Percentiles rank a stretch among this genome's conserved stretches.
Evolutionary conservation across 2,888 invertebrate genomes (phyloP).

Genomic region (Diogma glabrata): DNA sequence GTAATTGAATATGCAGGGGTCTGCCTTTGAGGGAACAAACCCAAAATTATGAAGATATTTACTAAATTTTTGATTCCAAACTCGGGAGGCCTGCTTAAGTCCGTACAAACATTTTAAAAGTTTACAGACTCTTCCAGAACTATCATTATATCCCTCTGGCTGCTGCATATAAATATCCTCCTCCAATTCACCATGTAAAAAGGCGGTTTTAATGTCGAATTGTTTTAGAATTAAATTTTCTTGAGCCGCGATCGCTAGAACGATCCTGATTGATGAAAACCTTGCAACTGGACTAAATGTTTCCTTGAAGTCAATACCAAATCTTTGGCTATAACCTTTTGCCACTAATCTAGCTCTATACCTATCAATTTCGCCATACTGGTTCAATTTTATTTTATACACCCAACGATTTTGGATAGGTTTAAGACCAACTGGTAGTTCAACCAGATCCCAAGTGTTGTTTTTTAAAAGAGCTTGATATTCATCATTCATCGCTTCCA

Average conservation of each 20-base stretch:
- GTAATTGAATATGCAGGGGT: conserved; percentile 18
- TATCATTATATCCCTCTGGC: conserved; percentile 12
- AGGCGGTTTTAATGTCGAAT: conserved; percentile 18
- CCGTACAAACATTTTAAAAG: conserved; percentile 16
- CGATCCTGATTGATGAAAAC: conserved; percentile 11
- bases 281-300: conserved; percentile 18
- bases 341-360: conserved; percentile 18
- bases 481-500: conserved; percentile 5
- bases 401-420: conserved; percentile 11
- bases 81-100: conserved; percentile 15
- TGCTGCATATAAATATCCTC: conserved; percentile 17
- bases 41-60: no score
- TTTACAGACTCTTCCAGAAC: conserved; percentile 14
- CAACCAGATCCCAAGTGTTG: not conserved
- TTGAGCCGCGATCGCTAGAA: conserved; percentile 15
- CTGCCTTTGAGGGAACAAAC: conserved; percentile 20
- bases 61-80: no score
- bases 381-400: conserved; percentile 11
- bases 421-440: not conserved
- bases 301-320: conserved; percentile 21
- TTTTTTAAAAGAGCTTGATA: not conserved
- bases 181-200: conserved; percentile 14
- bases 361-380: conserved; percentile 6
- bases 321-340: conserved; percentile 19
- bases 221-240: conserved; percentile 13